Evolutionary conservation across 2,888 invertebrate genomes (phyloP).

Genomic region (Mylabris sibirica): DNA sequence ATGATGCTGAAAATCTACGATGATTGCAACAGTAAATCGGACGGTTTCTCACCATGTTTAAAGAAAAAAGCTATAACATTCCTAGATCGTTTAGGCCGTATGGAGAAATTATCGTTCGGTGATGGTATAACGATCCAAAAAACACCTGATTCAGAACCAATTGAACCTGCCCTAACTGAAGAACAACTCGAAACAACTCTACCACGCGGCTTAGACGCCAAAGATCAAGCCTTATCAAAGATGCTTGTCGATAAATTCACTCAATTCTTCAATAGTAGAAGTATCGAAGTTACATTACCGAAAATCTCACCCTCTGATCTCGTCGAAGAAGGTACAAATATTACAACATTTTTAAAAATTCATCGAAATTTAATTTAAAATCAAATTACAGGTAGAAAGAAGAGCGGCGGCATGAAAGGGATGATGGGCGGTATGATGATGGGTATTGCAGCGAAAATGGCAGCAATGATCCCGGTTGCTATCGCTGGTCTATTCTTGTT

Average conservation of each 20-base stretch:
- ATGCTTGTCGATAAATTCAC: constrained; percentile 77
- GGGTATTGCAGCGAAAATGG: constrained; percentile 86
- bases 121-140: constrained; percentile 76
- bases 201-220: constrained; percentile 69
- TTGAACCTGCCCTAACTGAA: constrained; percentile 64
- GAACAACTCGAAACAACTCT: constrained; percentile 74
- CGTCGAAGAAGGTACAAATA: constrained; percentile 34
- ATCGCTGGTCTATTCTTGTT: constrained; percentile 82
- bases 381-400: constrained; percentile 70
- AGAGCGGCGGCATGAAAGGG: constrained; percentile 85
- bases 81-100: constrained; percentile 76
- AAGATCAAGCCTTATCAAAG: constrained; percentile 72
- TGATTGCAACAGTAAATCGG: constrained; percentile 75
- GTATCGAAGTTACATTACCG: constrained; percentile 79
- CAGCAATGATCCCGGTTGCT: constrained; percentile 79
- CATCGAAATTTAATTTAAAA: not conserved
- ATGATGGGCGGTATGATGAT: constrained; percentile 94
- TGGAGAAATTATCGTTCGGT: constrained; percentile 69
- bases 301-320: constrained; percentile 64
- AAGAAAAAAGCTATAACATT: constrained; percentile 84
- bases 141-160: constrained; percentile 56
- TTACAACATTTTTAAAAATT: not conserved
- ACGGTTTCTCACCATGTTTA: constrained; percentile 76
- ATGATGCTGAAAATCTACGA: constrained; percentile 77
- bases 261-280: constrained; percentile 76